Evolutionary conservation across 2,888 invertebrate genomes (phyloP), one percentile per base, ranked within the genome.

Genomic region (Celastrina argiolus): DNA sequence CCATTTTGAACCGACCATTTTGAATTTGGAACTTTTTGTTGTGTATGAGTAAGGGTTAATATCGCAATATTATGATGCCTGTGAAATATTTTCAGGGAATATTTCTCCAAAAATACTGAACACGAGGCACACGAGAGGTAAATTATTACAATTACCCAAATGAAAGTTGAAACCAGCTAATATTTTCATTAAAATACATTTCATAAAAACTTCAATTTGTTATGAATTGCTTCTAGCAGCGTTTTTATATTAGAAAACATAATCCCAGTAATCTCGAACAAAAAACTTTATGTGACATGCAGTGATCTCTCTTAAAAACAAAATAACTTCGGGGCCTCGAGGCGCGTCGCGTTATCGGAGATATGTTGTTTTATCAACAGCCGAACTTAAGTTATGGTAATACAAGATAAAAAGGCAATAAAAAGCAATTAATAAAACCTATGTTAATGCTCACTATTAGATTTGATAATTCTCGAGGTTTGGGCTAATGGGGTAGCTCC

Each of bases 11-110:
- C 75, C 73, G 72, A 78, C 82, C 82, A 81, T 85, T 87, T 85
- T 86, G 81, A 78, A 81, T 84, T 78, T 78, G 76, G 78, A 80
- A 81, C 77, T 83, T 83, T 87, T 87, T 89, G 87, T 88, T 85
- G 71, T 78, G 80, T 78, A 67, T 76, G 72, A 71, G 70, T 77
- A 73, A 71, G 41, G 36, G 36, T 28, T 63, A n/a, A n/a, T 63
- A 65, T 56, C 31, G 56, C 45, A n/a, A n/a, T n/a, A n/a, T n/a
- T n/a, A 56, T 14, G 31, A 36, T 34, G 34, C 26, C 31, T 28
- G 16, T 58, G 0, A 22, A 51, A 22, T 51, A 51, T 51, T 51
- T 51, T 7, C 22, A 3, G 8, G 10, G 2, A 45, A 18, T 8
- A 14, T 18, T 45, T 16, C 45, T 42, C 42, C n/a, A n/a, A n/a